phyloP scores from a whole-genome alignment of 2,797 vertebrate species.

The Staurois parvus region DNA sequence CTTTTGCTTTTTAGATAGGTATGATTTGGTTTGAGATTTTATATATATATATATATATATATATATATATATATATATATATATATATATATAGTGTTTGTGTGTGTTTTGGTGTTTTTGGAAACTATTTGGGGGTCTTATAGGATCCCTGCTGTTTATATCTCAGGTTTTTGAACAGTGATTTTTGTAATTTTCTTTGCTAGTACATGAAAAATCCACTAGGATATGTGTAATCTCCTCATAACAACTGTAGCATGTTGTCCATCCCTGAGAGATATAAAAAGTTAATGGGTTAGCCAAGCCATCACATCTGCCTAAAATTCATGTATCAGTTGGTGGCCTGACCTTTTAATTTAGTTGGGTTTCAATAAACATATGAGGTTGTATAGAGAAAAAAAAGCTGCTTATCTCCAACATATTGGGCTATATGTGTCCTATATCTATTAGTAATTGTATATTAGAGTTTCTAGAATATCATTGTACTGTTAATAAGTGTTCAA shows the following conservation, averaged over 20 bases:
- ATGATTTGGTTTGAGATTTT: too few relatives aligned
- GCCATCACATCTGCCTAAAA: not conserved
- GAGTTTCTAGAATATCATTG: constrained; percentile 78
- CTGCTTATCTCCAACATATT: constrained; percentile 83
- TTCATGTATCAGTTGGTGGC: too few relatives aligned
- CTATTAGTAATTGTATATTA: constrained; percentile 80
- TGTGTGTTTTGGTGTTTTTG: too few relatives aligned
- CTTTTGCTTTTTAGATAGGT: too few relatives aligned
- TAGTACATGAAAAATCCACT: too few relatives aligned
- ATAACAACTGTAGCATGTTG: not conserved
- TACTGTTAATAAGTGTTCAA: constrained; percentile 82
- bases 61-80: too few relatives aligned
- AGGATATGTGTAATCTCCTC: not conserved
- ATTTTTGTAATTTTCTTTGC: too few relatives aligned
- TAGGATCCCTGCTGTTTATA: too few relatives aligned
- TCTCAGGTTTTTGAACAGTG: too few relatives aligned
- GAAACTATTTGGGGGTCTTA: too few relatives aligned
- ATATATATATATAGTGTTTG: too few relatives aligned
- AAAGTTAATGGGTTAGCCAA: not conserved
- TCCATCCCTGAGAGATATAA: not conserved
- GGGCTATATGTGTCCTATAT: constrained; percentile 78
- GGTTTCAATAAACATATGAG: not conserved
- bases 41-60: too few relatives aligned
- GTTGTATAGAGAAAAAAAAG: constrained; percentile 76
- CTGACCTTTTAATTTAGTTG: not conserved